Conservation (phyloP, 2,888 invertebrate species). For the Gandaritis pyraliata region DNA sequence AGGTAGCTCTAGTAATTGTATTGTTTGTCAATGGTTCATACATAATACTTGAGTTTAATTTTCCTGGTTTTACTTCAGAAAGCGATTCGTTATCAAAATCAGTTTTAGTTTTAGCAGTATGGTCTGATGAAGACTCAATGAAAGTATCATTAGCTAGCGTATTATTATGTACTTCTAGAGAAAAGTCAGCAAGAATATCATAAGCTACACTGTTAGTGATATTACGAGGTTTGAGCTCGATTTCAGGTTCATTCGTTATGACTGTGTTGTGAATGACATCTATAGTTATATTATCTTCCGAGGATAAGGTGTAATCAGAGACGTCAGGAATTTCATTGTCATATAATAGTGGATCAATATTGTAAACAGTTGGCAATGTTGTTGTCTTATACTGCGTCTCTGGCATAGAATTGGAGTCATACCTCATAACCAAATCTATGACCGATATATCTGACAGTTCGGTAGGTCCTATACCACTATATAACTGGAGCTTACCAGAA, state of each 20-base stretch:
- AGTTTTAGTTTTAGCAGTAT: background rate
- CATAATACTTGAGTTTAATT: too few species aligned
- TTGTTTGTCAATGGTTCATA: too few species aligned
- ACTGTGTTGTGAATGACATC: constrained; percentile 6
- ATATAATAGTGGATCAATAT: background rate
- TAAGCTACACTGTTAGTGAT: too few species aligned
- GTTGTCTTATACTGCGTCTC: background rate
- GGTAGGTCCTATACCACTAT: background rate
- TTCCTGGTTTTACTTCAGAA: too few species aligned
- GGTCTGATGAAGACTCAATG: background rate
- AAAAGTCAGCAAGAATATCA: background rate
- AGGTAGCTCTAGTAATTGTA: background rate
- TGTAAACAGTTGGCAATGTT: background rate
- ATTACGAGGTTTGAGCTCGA: background rate
- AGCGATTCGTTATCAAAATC: background rate
- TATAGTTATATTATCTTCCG: constrained; percentile 1
- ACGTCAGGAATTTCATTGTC: constrained; percentile 12
- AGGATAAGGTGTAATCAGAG: constrained; percentile 11
- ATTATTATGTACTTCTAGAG: background rate
- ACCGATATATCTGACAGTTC: background rate
- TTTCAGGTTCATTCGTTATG: background rate
- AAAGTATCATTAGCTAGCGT: background rate
- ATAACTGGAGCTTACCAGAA: background rate
- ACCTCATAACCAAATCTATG: constrained; percentile 5
- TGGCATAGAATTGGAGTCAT: background rate